These are phyloP conservation scores for Plebejus melissa DNA, from an alignment of 2,888 invertebrate species.

Conservation along the genomic window DNA sequence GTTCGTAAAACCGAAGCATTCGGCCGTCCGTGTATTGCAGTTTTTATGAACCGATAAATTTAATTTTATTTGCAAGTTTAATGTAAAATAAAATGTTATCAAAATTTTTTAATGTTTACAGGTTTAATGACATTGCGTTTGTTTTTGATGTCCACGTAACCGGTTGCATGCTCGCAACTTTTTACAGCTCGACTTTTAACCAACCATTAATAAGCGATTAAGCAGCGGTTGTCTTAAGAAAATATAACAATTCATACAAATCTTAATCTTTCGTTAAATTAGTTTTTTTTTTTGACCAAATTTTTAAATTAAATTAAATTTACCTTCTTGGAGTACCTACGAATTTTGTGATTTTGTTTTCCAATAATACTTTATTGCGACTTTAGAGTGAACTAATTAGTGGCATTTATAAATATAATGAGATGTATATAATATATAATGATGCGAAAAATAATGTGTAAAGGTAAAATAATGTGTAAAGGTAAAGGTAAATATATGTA, in stretches of 20 bases:
- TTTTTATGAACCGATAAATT: conserved; percentile 23
- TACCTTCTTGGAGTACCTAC: too few species aligned
- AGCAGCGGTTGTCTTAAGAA: background rate
- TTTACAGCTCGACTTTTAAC: background rate
- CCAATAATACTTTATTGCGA: too few species aligned
- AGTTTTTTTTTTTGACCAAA: background rate
- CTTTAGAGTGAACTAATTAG: background rate
- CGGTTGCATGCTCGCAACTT: background rate
- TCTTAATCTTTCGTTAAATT: background rate
- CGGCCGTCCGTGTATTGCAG: background rate
- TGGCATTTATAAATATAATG: background rate
- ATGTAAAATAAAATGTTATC: conserved; percentile 21
- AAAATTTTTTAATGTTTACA: conserved; percentile 4
- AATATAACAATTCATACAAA: background rate
- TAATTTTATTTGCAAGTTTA: conserved; percentile 16
- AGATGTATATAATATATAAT: too few species aligned
- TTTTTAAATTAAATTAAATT: too few species aligned
- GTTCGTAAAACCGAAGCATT: conserved; percentile 14
- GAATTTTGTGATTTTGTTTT: too few species aligned
- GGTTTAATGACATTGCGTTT: conserved; percentile 18
- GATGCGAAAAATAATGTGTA: background rate
- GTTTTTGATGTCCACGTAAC: conserved; percentile 15
- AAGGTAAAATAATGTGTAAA: background rate
- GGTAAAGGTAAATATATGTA: background rate
- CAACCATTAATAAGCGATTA: conserved; percentile 4